Conservation (phyloP, 2,797 vertebrate genomes). For the Lagodon rhomboides region DNA sequence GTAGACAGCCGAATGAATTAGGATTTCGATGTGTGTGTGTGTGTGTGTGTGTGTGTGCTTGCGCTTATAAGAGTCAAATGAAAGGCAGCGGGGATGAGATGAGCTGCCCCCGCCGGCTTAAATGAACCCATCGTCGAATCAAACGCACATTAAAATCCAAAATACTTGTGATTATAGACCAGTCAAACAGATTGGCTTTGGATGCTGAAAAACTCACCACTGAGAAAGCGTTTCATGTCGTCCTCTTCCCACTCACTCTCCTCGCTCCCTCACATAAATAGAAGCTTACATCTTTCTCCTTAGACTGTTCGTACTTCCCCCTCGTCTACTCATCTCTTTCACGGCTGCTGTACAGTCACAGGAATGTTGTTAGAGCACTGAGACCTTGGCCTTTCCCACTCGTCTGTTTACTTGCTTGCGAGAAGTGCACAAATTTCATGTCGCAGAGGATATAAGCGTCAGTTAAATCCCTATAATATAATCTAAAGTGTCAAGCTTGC, state of each 20-base stretch:
- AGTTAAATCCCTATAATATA: constrained; percentile 33
- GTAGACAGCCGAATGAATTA: constrained; percentile 50
- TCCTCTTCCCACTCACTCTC: constrained; percentile 32
- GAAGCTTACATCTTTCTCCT: constrained; percentile 29
- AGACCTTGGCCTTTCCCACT: constrained; percentile 28
- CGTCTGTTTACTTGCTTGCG: constrained; percentile 7
- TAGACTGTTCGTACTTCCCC: constrained; percentile 7
- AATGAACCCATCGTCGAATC: constrained; percentile 59
- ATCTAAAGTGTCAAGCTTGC: not conserved
- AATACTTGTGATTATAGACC: constrained; percentile 50
- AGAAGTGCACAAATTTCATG: constrained; percentile 21
- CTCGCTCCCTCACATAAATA: constrained; percentile 39
- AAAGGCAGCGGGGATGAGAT: constrained; percentile 64
- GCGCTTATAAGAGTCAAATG: constrained; percentile 53
- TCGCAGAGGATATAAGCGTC: not conserved
- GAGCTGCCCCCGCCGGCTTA: constrained; percentile 41
- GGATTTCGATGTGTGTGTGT: constrained; percentile 36
- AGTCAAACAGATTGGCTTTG: constrained; percentile 38
- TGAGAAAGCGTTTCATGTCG: constrained; percentile 38
- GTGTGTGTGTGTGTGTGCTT: not conserved
- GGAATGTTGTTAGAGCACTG: not conserved
- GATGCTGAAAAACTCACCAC: constrained; percentile 30
- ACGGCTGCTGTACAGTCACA: not conserved
- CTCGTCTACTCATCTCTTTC: constrained; percentile 23
- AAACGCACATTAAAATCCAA: constrained; percentile 60